These are phyloP conservation scores for Callyntrura guangdongensis DNA, from an alignment of 2,888 invertebrate genomes.

Conservation along the genomic window DNA sequence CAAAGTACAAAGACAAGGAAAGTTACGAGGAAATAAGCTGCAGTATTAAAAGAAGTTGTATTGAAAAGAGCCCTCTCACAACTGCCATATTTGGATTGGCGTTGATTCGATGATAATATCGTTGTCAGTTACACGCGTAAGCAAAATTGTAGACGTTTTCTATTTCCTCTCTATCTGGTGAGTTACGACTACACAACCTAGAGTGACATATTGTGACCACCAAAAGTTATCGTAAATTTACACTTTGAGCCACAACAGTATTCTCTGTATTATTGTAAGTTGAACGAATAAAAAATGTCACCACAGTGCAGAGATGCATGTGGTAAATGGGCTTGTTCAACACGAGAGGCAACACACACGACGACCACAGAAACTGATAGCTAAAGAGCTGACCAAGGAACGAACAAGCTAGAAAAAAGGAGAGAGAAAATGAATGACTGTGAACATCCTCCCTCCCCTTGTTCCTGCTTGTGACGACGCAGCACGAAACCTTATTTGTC, in stretches of 20 bases:
- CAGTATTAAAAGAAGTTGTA: too few relatives aligned
- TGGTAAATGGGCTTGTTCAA: background rate
- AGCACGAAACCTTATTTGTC: conserved; percentile 54
- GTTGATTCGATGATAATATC: conserved; percentile 27
- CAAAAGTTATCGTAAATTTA: conserved; percentile 28
- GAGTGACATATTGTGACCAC: conserved; percentile 51
- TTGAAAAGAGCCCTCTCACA: too few relatives aligned
- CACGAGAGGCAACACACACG: too few relatives aligned
- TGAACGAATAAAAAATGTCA: conserved; percentile 24
- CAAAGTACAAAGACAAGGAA: too few relatives aligned
- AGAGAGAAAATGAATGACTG: conserved; percentile 34
- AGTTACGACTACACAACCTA: background rate
- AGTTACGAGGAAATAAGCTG: too few relatives aligned
- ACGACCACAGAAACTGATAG: too few relatives aligned
- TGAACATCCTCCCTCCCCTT: conserved; percentile 9
- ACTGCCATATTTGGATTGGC: conserved; percentile 50
- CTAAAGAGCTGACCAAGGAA: conserved; percentile 19
- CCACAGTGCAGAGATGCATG: background rate
- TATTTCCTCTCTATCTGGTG: background rate
- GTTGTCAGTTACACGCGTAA: conserved; percentile 26
- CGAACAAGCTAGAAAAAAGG: too few relatives aligned
- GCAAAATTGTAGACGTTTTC: background rate
- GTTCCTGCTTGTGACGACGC: conserved; percentile 33
- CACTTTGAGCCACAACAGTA: conserved; percentile 17
- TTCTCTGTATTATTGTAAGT: too few relatives aligned